Percentiles rank a stretch among this genome's conserved stretches.
Evolutionary conservation across 23 tunicate species (phyloP).

Genomic region (Halocynthia roretzi): DNA sequence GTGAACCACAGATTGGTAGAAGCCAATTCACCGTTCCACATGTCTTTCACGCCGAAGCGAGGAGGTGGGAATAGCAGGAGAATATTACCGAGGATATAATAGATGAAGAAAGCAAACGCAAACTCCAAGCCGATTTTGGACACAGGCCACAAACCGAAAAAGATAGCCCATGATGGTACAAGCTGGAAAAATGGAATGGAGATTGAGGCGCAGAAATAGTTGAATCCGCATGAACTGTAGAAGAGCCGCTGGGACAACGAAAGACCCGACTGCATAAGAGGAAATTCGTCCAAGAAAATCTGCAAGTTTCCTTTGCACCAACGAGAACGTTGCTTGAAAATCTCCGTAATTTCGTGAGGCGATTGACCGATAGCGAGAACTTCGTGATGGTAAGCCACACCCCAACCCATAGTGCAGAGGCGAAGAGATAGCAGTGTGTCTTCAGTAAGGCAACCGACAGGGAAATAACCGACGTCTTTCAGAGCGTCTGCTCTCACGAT

Average conservation of each 20-base stretch:
- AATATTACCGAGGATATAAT: conserved; percentile 83
- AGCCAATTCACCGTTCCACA: conserved; percentile 98
- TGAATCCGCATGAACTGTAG: conserved; percentile 94
- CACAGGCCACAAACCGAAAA: conserved; percentile 99
- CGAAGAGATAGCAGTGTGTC: conserved; percentile 89
- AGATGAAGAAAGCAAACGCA: conserved; percentile 89
- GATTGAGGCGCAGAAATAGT: conserved; percentile 89
- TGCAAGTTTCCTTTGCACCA: conserved; percentile 99
- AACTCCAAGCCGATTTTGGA: conserved; percentile 91
- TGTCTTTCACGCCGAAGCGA: conserved; percentile 75
- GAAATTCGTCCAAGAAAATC: conserved; percentile 95
- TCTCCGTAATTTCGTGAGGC: conserved; percentile 95
- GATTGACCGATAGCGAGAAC: conserved; percentile 96
- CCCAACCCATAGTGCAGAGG: conserved; percentile 97
- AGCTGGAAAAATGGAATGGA: conserved; percentile 98
- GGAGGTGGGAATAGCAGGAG: conserved; percentile 93
- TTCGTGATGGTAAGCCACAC: conserved; percentile 99
- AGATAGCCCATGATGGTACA: conserved; percentile 95
- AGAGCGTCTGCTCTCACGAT: conserved; percentile 93
- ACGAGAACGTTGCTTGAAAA: conserved; percentile 89
- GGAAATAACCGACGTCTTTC: conserved; percentile 96
- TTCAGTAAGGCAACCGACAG: conserved; percentile 97
- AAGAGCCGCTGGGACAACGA: conserved; percentile 87
- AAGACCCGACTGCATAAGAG: conserved; percentile 94
- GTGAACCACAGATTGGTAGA: conserved; percentile 98